These are phyloP conservation scores for Zingel zingel DNA, from an alignment of 2,113 vertebrate species.

Conservation along the genomic window DNA sequence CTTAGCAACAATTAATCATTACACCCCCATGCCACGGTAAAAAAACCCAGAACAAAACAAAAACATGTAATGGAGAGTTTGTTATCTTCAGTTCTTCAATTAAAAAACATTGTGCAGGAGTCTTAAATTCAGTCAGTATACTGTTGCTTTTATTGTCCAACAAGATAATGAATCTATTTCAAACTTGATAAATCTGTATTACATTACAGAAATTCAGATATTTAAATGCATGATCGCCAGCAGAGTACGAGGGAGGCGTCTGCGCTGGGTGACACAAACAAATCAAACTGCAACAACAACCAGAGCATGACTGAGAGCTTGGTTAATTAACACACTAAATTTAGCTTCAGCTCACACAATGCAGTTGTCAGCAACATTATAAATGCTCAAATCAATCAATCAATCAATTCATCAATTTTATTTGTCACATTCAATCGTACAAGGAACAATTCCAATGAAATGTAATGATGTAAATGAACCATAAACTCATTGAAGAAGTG, in stretches of 20 bases:
- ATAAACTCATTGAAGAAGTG: constrained; percentile 7
- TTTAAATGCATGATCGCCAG: not conserved
- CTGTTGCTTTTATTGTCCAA: not conserved
- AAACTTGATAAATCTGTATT: not conserved
- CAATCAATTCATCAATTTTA: too few species aligned
- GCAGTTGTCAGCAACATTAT: constrained; percentile 54
- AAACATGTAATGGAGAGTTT: not conserved
- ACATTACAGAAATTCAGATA: constrained; percentile 1
- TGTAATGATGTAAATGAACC: constrained; percentile 47
- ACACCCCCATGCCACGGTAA: constrained; percentile 10
- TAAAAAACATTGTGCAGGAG: not conserved
- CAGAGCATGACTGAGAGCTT: constrained; percentile 49
- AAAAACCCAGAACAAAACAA: not conserved
- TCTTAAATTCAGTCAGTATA: not conserved
- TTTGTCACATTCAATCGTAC: too few species aligned
- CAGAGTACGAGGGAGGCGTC: constrained; percentile 12
- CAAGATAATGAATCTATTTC: not conserved
- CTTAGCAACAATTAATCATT: constrained; percentile 61
- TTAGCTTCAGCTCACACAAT: constrained; percentile 60
- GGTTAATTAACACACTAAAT: constrained; percentile 74
- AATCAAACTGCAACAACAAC: constrained; percentile 57
- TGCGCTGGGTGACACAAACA: constrained; percentile 47
- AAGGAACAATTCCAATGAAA: too few species aligned
- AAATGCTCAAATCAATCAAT: constrained; percentile 26
- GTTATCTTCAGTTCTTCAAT: not conserved